Evolutionary conservation across 1,140 invertebrate species (phyloP).

Genomic region (Drosophila truncata): DNA sequence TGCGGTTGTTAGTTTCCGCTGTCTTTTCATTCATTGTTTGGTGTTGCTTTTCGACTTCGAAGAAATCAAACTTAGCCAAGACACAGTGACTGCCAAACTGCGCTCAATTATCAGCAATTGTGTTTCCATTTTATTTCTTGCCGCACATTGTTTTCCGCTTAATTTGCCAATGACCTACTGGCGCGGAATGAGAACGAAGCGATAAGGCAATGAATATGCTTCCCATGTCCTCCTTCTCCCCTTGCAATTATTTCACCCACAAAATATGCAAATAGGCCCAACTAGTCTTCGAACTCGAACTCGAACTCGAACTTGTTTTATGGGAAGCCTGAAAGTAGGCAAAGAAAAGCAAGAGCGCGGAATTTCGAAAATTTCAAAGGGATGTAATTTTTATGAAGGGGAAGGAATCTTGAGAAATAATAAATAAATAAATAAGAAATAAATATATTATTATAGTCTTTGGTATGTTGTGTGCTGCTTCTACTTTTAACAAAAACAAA

Average conservation of each 20-base stretch:
- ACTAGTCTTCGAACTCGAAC: not conserved
- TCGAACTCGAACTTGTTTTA: not conserved
- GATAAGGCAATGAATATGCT: conserved; percentile 28
- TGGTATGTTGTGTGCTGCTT: not conserved
- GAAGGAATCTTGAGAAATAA: not conserved
- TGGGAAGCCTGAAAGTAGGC: conserved; percentile 57
- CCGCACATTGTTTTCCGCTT: conserved; percentile 41
- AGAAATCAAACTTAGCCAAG: conserved; percentile 2
- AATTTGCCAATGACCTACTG: conserved; percentile 70
- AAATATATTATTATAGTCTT: not conserved
- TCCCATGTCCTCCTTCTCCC: not conserved
- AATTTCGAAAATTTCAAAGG: not conserved
- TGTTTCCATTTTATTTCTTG: conserved; percentile 17
- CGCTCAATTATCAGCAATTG: conserved; percentile 16
- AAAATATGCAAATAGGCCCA: conserved; percentile 27
- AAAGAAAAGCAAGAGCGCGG: not conserved
- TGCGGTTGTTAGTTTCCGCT: conserved; percentile 41
- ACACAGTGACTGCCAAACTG: conserved; percentile 25
- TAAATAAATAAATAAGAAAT: not conserved
- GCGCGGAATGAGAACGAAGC: conserved; percentile 21
- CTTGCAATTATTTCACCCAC: not conserved
- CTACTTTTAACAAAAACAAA: not conserved
- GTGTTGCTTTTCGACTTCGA: conserved; percentile 27
- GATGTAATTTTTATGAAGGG: too few relatives aligned
- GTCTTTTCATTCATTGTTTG: conserved; percentile 57